Evolutionary conservation across 1,140 invertebrate species (phyloP).

Genomic region (Hycleus phaleratus): DNA sequence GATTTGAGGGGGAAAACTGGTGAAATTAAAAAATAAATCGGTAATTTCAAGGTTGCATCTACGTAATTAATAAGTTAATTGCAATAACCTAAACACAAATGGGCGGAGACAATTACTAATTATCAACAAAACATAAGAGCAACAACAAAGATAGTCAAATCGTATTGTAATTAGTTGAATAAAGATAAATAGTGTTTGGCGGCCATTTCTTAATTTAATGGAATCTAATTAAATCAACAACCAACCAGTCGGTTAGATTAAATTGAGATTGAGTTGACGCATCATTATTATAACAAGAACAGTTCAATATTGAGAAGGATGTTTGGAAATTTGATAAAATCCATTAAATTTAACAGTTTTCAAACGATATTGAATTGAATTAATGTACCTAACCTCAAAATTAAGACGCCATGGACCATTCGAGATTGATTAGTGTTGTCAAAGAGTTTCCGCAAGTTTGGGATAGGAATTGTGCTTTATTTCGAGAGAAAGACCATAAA

Average conservation of each 20-base stretch:
- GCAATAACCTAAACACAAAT: constrained; percentile 2
- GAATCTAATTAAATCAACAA: constrained; percentile 11
- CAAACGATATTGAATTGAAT: background rate
- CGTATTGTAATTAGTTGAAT: background rate
- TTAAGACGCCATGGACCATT: constrained; percentile 17
- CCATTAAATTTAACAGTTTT: background rate
- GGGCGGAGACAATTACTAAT: constrained; percentile 13
- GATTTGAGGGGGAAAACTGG: too few relatives aligned
- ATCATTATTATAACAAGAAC: too few relatives aligned
- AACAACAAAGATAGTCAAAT: background rate
- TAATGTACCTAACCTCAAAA: constrained; percentile 9
- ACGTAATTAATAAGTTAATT: constrained; percentile 14
- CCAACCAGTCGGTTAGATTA: too few relatives aligned
- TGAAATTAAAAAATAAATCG: too few relatives aligned
- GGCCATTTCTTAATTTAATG: constrained; percentile 14
- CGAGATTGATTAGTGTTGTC: constrained; percentile 15
- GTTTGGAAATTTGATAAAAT: background rate
- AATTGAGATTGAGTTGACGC: too few relatives aligned
- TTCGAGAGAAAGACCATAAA: constrained; percentile 23
- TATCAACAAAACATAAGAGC: background rate
- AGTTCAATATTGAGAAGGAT: too few relatives aligned
- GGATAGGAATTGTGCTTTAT: constrained; percentile 23
- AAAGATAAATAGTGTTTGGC: background rate
- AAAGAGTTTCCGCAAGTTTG: constrained; percentile 22
- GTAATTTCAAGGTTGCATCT: constrained; percentile 9